Conservation (phyloP, 2,113 vertebrate species). For the Scartelaos histophorus region DNA sequence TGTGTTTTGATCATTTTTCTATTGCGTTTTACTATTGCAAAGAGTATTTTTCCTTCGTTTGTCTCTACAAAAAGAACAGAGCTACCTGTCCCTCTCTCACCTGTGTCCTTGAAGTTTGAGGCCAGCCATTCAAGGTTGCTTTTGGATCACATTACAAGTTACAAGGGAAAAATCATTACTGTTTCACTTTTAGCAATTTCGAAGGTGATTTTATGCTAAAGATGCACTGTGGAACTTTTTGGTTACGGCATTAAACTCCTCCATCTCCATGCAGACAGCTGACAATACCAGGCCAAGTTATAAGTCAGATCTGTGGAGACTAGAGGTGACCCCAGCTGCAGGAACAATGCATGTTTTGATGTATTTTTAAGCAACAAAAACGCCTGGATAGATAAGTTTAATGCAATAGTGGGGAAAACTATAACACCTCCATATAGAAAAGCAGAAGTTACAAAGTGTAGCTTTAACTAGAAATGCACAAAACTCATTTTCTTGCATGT, state of each 20-base stretch:
- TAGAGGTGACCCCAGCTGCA: too few species aligned
- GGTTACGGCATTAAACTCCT: too few species aligned
- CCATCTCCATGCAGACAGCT: too few species aligned
- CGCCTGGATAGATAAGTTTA: not conserved
- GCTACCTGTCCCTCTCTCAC: constrained; percentile 29
- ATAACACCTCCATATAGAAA: too few species aligned
- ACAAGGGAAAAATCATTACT: not conserved
- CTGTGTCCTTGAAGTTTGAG: constrained; percentile 36
- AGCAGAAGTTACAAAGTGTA: too few species aligned
- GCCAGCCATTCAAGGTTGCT: not conserved
- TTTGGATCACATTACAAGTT: not conserved
- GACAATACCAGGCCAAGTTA: too few species aligned
- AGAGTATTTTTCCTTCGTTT: not conserved
- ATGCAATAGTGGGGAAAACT: not conserved
- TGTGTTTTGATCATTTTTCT: not conserved
- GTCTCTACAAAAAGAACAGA: not conserved
- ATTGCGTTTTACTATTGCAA: not conserved
- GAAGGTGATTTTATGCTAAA: too few species aligned
- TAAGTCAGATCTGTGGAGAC: too few species aligned
- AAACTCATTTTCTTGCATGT: not conserved
- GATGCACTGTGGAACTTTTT: too few species aligned
- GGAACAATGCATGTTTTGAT: not conserved
- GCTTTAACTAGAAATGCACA: not conserved
- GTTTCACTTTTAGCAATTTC: too few species aligned
- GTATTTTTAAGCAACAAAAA: not conserved